Evolutionary conservation across 2,797 vertebrate genomes (phyloP).

Genomic region (Benthosema pterotum): DNA sequence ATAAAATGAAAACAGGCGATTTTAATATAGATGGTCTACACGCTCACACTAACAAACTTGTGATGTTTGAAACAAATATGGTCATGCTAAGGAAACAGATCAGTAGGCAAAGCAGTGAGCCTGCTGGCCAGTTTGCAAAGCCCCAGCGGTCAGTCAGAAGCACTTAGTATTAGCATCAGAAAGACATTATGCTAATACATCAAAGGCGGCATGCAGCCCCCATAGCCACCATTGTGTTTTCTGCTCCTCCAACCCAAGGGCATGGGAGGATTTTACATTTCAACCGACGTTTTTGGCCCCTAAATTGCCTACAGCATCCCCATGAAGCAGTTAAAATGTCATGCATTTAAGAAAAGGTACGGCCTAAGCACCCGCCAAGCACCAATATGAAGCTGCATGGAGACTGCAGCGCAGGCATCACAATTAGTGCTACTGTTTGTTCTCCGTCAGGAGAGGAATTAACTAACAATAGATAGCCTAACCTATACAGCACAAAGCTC

Average conservation of each 20-base stretch:
- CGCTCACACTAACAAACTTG: too few relatives aligned
- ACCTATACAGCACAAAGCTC: too few relatives aligned
- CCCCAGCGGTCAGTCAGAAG: constrained; percentile 52
- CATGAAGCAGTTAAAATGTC: constrained; percentile 22
- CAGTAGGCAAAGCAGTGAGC: constrained; percentile 42
- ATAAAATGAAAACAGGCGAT: too few relatives aligned
- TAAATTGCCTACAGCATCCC: constrained; percentile 33
- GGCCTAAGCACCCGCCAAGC: constrained; percentile 13
- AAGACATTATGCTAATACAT: constrained; percentile 77
- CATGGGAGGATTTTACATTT: constrained; percentile 55
- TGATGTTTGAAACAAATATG: too few relatives aligned
- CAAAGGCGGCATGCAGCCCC: constrained; percentile 59
- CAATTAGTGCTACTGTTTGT: neutral
- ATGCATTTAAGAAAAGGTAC: constrained; percentile 17
- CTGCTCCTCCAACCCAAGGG: constrained; percentile 52
- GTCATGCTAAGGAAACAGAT: constrained; percentile 8
- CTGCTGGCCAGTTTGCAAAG: constrained; percentile 27
- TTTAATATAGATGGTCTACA: too few relatives aligned
- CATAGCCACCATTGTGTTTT: constrained; percentile 47
- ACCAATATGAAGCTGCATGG: constrained; percentile 10
- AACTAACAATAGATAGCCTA: too few relatives aligned
- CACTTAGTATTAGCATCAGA: constrained; percentile 79
- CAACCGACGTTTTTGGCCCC: constrained; percentile 22
- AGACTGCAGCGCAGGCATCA: constrained; percentile 1
- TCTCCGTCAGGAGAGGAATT: constrained; percentile 17